Conservation (phyloP, 2,113 vertebrate genomes). For the Chionomys nivalis region DNA sequence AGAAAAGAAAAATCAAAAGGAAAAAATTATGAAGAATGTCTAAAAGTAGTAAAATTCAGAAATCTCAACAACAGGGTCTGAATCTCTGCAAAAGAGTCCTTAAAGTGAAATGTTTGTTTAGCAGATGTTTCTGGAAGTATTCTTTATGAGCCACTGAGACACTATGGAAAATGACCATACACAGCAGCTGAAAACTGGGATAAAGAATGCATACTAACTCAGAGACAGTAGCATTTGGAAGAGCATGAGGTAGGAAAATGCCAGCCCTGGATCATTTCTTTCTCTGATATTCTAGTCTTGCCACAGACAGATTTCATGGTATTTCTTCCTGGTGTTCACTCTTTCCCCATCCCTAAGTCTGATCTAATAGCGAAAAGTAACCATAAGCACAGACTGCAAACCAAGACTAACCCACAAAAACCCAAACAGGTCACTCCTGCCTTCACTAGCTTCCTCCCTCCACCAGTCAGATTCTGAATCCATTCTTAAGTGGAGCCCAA, state of each 20-base stretch:
- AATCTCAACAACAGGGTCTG: neutral
- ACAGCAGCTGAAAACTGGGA: neutral
- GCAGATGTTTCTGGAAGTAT: conserved; percentile 17
- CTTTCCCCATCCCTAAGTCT: neutral
- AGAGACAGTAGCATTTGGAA: neutral
- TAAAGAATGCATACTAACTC: neutral
- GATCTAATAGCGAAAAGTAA: neutral
- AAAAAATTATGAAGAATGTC: neutral
- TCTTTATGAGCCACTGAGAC: neutral
- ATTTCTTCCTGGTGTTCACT: neutral
- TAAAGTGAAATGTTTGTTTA: neutral
- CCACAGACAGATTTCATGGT: neutral
- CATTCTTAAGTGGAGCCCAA: neutral
- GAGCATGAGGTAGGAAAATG: neutral
- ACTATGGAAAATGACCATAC: neutral
- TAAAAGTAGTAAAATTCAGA: neutral
- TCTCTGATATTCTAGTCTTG: neutral
- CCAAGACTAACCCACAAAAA: neutral
- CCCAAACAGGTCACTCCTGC: neutral
- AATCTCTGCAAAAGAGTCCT: neutral
- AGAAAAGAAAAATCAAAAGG: no score
- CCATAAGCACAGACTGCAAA: neutral
- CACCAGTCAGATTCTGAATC: neutral
- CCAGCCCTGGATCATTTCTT: neutral
- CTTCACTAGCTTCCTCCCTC: neutral